Percentiles rank a stretch among this genome's conserved stretches.
phyloP scores from a whole-genome alignment of 1,140 invertebrate genomes.

The Dendrolimus kikuchii region DNA sequence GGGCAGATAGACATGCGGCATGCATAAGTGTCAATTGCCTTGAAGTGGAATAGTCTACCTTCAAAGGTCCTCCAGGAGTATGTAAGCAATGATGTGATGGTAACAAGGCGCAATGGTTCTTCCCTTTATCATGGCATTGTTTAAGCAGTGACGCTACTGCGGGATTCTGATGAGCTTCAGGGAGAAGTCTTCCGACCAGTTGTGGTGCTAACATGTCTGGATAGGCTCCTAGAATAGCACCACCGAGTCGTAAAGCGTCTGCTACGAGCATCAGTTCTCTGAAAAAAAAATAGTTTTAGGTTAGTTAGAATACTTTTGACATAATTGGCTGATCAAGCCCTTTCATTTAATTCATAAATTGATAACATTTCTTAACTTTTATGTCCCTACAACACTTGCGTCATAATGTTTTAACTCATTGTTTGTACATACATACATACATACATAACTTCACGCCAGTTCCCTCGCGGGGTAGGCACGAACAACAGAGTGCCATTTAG shows the following conservation, averaged over 20 bases:
- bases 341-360: not conserved
- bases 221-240: slow-evolving; percentile 90
- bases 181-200: slow-evolving; percentile 92
- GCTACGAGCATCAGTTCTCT: slow-evolving; percentile 95
- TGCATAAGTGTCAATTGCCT: not conserved
- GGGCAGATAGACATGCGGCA: no score
- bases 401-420: no score
- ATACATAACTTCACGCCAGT: no score
- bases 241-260: slow-evolving; percentile 93
- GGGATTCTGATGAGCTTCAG: slow-evolving; percentile 88
- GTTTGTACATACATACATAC: no score
- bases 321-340: no score
- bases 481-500: no score
- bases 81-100: slow-evolving; percentile 96
- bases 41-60: slow-evolving; percentile 71
- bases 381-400: no score
- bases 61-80: slow-evolving; percentile 96
- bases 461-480: no score
- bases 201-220: slow-evolving; percentile 98
- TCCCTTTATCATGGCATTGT: slow-evolving; percentile 91
- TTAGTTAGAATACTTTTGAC: not conserved
- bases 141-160: slow-evolving; percentile 90
- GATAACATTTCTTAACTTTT: no score
- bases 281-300: slow-evolving; percentile 12
- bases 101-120: slow-evolving; percentile 90